phyloP scores from a whole-genome alignment of 2,113 vertebrate genomes.

The Melanocharis versteri region DNA sequence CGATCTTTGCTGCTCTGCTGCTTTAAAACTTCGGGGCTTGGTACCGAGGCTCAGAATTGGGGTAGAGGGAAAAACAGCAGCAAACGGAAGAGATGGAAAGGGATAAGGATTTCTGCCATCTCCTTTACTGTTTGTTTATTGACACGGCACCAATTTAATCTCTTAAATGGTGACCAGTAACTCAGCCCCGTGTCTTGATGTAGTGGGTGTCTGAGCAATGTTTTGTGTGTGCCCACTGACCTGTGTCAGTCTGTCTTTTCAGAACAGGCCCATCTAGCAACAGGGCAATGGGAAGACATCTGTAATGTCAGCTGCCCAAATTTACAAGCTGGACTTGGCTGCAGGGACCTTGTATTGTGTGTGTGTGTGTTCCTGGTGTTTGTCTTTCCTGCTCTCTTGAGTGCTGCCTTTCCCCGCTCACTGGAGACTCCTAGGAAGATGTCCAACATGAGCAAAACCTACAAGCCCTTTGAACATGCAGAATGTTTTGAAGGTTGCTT shows the following conservation, averaged over 20 bases:
- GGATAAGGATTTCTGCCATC: background rate
- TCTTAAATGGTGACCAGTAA: background rate
- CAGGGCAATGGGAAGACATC: background rate
- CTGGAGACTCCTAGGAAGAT: background rate
- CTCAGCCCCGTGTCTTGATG: background rate
- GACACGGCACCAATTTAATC: background rate
- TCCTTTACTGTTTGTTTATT: conserved; percentile 36
- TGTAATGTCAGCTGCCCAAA: conserved; percentile 36
- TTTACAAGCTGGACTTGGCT: conserved; percentile 32
- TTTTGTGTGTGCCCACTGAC: conserved; percentile 34
- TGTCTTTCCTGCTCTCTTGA: background rate
- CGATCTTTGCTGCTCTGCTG: background rate
- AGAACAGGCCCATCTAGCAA: conserved; percentile 11
- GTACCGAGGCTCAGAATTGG: background rate
- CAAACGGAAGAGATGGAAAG: background rate
- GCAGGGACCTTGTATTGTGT: background rate
- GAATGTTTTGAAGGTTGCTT: background rate
- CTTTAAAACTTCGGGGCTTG: background rate
- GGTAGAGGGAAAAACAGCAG: background rate
- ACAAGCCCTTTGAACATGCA: background rate
- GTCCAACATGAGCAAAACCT: background rate
- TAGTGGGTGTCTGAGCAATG: background rate
- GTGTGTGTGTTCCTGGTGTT: background rate
- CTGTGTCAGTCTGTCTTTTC: conserved; percentile 19
- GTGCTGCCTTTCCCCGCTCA: accelerated